Conservation (phyloP, 2,113 vertebrate genomes). For the Cinclus mexicanus region DNA sequence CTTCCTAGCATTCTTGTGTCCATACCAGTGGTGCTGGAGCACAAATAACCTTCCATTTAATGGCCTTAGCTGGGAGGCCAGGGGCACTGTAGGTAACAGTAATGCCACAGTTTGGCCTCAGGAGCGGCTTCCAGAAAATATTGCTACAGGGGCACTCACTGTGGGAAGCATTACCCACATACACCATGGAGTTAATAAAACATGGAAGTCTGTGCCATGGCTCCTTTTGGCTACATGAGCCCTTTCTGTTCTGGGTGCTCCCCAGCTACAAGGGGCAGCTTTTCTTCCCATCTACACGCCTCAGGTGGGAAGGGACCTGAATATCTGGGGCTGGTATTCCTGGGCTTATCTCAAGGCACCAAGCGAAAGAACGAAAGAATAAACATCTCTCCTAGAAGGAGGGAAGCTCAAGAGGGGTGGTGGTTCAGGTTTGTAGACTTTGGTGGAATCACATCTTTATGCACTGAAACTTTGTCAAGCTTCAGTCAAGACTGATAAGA, state of each 20-base stretch:
- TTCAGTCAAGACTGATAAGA: not conserved
- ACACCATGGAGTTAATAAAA: not conserved
- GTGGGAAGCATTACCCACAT: not conserved
- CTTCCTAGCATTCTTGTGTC: not conserved
- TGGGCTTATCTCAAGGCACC: not conserved
- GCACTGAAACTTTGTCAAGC: not conserved
- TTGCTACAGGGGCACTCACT: accelerated
- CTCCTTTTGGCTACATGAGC: not conserved
- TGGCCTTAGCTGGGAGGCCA: not conserved
- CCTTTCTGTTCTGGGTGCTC: not conserved
- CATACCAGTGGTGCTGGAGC: not conserved
- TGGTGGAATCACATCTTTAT: not conserved
- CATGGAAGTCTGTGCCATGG: accelerated
- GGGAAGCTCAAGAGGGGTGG: not conserved
- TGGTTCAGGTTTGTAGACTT: not conserved
- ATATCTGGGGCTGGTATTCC: not conserved
- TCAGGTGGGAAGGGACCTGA: not conserved
- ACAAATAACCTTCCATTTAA: not conserved
- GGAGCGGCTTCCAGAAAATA: not conserved
- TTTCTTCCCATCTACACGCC: not conserved
- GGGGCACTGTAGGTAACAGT: not conserved
- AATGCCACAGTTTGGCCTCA: not conserved
- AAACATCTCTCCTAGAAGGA: not conserved
- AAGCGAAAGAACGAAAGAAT: not conserved
- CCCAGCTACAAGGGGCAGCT: not conserved